Percentiles rank a stretch among this genome's conserved stretches.
These are phyloP conservation scores for Hafferia zeledoni DNA, from an alignment of 2,797 vertebrate species.

Conservation along the genomic window DNA sequence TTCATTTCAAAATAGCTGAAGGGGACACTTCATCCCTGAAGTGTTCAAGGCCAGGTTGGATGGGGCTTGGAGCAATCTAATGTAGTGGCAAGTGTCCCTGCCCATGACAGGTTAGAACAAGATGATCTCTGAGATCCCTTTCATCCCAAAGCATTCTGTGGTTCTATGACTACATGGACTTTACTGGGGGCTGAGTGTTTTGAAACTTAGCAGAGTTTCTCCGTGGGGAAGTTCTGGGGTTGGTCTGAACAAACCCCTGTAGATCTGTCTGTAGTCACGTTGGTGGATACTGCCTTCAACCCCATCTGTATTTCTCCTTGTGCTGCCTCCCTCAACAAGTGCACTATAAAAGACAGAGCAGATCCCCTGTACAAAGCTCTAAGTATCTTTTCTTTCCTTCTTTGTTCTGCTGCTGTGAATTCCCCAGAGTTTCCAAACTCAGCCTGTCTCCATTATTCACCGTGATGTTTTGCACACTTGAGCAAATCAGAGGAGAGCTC, in stretches of 20 bases:
- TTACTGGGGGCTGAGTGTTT: not conserved
- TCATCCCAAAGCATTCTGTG: not conserved
- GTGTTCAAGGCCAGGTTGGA: not conserved
- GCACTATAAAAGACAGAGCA: not conserved
- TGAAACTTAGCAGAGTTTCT: not conserved
- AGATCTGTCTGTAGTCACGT: not conserved
- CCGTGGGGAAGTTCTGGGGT: not conserved
- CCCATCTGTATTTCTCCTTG: not conserved
- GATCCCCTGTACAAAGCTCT: not conserved
- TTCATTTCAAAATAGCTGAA: not conserved
- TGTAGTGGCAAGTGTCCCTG: not conserved
- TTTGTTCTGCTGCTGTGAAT: not conserved
- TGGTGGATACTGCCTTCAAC: not conserved
- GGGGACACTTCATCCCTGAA: not conserved
- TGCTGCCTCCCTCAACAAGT: not conserved
- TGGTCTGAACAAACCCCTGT: not conserved
- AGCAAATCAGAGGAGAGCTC: conserved; percentile 24
- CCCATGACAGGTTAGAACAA: not conserved
- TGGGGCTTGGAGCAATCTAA: not conserved
- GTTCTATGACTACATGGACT: accelerated
- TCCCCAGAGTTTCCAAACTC: not conserved
- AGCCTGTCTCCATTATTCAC: conserved; percentile 28
- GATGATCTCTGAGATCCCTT: not conserved
- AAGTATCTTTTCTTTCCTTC: not conserved
- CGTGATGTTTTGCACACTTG: not conserved